phyloP scores from a whole-genome alignment of 2,888 invertebrate species.

The Trissonchulus latispiculum region DNA sequence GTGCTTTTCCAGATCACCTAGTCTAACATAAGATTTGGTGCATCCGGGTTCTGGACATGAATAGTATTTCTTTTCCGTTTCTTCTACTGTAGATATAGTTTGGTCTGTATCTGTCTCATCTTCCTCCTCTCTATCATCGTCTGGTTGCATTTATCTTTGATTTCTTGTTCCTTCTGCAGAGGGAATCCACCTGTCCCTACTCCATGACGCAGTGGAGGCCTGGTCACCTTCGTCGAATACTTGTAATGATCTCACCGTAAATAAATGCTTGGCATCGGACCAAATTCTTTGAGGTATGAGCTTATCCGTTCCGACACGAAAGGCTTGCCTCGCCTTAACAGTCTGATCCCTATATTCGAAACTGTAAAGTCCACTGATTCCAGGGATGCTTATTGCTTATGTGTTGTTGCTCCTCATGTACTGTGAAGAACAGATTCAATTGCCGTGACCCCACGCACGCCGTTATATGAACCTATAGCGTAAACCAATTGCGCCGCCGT shows the following conservation, averaged over 20 bases:
- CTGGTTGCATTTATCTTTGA: background rate
- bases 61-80: background rate
- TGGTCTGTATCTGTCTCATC: background rate
- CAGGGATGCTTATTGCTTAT: background rate
- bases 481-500: background rate
- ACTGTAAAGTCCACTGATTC: background rate
- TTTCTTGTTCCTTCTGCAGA: background rate
- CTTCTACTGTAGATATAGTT: too few species aligned
- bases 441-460: background rate
- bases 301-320: background rate
- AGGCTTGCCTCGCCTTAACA: background rate
- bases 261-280: background rate
- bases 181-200: background rate
- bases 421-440: background rate
- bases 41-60: background rate
- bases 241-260: background rate
- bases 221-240: background rate
- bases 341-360: background rate
- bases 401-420: background rate
- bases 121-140: background rate
- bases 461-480: background rate
- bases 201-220: background rate
- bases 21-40: background rate
- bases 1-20: background rate
- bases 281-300: background rate